Conservation (phyloP, 2,888 invertebrate genomes). For the Philaethria dido region DNA sequence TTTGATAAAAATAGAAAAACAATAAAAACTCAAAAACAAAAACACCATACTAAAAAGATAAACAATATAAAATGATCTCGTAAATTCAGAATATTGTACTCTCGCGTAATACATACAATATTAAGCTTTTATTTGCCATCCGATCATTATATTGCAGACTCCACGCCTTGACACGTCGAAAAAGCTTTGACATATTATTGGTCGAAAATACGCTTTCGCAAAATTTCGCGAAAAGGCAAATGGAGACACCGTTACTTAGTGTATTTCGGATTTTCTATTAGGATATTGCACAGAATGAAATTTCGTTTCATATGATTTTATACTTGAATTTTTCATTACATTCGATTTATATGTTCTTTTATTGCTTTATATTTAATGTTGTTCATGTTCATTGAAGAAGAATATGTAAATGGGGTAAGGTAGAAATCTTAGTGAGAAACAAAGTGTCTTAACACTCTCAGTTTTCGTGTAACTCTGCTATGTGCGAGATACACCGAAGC, state of each 20-base stretch:
- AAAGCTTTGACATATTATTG: slow-evolving; percentile 48
- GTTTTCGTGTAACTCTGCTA: too few species aligned
- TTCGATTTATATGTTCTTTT: neutral
- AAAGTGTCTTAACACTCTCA: too few species aligned
- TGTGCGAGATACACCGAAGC: too few species aligned
- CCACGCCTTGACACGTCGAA: slow-evolving; percentile 42
- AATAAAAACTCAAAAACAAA: neutral
- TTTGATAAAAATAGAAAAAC: neutral
- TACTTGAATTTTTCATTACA: slow-evolving; percentile 9
- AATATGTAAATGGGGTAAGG: too few species aligned
- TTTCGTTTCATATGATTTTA: slow-evolving; percentile 2
- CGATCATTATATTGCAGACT: slow-evolving; percentile 49
- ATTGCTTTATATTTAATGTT: neutral
- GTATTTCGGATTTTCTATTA: neutral
- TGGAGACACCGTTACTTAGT: slow-evolving; percentile 22
- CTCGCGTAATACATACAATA: slow-evolving; percentile 37
- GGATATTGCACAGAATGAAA: slow-evolving; percentile 1
- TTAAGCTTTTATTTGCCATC: slow-evolving; percentile 47
- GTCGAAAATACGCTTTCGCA: slow-evolving; percentile 37
- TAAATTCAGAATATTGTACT: slow-evolving; percentile 34
- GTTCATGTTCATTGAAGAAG: too few species aligned
- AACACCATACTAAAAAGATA: neutral
- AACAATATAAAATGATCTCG: neutral
- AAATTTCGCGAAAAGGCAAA: slow-evolving; percentile 37
- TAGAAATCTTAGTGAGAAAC: too few species aligned